These are phyloP conservation scores for Amphipoea oculea DNA, from an alignment of 2,888 invertebrate genomes.

Conservation along the genomic window DNA sequence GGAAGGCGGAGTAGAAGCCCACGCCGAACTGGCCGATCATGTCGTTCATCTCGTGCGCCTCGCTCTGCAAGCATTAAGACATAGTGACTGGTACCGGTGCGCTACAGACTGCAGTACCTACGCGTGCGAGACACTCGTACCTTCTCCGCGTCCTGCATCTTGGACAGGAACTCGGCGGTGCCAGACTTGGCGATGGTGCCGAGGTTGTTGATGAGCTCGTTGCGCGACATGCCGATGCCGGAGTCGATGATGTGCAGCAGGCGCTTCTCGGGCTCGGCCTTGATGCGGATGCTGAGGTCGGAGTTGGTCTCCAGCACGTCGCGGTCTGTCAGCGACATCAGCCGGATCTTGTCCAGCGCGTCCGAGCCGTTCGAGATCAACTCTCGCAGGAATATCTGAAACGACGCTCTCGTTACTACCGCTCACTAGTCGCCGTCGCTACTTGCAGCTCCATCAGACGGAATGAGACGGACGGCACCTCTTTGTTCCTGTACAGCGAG, in stretches of 20 bases:
- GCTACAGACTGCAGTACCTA: background rate
- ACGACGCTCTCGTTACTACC: conserved; percentile 27
- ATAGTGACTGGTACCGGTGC: background rate
- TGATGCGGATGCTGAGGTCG: conserved; percentile 97
- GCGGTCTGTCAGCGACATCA: conserved; percentile 97
- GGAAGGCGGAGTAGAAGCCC: conserved; percentile 99
- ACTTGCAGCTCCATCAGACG: background rate
- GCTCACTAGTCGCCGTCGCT: background rate
- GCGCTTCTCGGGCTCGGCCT: conserved; percentile 97
- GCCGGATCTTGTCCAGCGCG: conserved; percentile 99
- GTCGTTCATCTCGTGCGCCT: conserved; percentile 95
- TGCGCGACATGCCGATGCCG: conserved; percentile 99
- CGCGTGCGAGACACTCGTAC: conserved; percentile 57
- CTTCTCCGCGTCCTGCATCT: conserved; percentile 93
- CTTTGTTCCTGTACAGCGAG: conserved; percentile 99
- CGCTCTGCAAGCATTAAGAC: conserved; percentile 73
- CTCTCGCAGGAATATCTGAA: conserved; percentile 98
- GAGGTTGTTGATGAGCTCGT: conserved; percentile 98
- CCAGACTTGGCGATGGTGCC: conserved; percentile 99
- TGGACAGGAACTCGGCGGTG: conserved; percentile 98
- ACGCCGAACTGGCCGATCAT: conserved; percentile 99
- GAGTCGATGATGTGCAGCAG: conserved; percentile 98
- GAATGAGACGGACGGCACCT: conserved; percentile 89
- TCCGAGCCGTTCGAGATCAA: conserved; percentile 99
- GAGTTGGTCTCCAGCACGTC: conserved; percentile 94